Evolutionary conservation across 92 coral and sea anemone species (phyloP), one percentile per base, ranked within the genome.

Genomic region (Diadumene lineata): DNA sequence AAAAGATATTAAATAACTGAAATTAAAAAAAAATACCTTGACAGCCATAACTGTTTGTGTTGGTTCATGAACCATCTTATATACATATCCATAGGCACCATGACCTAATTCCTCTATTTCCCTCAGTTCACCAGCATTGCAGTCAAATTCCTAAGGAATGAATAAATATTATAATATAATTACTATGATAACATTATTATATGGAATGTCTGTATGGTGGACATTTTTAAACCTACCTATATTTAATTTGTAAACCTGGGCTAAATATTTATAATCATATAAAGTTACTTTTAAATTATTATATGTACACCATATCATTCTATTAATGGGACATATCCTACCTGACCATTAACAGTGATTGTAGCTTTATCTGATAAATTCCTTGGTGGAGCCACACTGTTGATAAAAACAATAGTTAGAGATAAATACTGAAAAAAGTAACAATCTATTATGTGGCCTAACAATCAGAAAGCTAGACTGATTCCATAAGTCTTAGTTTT

Each of bases 31-130:
- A 68, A 17, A 17, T 85, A 91, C 98, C 91, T 94, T 94, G 34
- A 94, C 98, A 46, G 98, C 98, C 98, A 92, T 92, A 67, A 86
- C 70, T 30, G 90, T 77, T 24, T 85, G 72, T 24, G 94, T 92
- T 7, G 96, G 92, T 75, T 86, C 83, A 66, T 92, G 92, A 18
- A 81, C 53, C 99, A 96, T 96, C 69, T 86, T 88, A 62, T 66
- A 90, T 0, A 96, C 99, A 78, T 64, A 85, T 33, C 99, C 99
- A 84, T 96, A 96, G 0, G 97, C 97, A n/a, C 99, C 99, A 87
- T 84, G 99, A 2, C 99, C 99, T 7, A 96, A 86, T 55, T 96
- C 99, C 51, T 72, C 88, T 30, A 96, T 33, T 28, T 96, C 93
- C 79, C 77, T 63, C 16, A 96, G 80, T 66, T 96, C 99, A 27